Evolutionary conservation across 64 coral and sea anemone genomes (phyloP), one percentile per base, ranked within the genome.

Genomic region (Pocillopora verrucosa): DNA sequence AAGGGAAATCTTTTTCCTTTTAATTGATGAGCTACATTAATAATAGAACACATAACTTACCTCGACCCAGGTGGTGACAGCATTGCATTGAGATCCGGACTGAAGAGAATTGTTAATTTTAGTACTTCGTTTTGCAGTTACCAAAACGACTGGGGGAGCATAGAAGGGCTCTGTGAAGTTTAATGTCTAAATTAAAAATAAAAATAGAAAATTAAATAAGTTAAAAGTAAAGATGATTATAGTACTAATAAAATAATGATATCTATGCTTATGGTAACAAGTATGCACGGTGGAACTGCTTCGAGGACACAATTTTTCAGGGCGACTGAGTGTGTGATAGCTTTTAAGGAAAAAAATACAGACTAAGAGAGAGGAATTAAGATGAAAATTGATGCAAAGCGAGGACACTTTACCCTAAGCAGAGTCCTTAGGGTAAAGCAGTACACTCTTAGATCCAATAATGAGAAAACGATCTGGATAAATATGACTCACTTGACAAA

Each of bases 31-130:
- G 22, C 20, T 3, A 58, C n/a, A 19, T 4, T 6, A 51, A 76
- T 9, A 5, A 58, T 58, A 1, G 45, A 14, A 75, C 26, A 37
- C 9, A 60, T 36, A 6, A 4, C 56, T n/a, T 68, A 86, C 89
- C 89, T 86, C 89, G 11, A 86, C 76, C 89, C 89, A 86, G 4
- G 60, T 22, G 56, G 11, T 86, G n/a, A 91, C 51, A 11, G 89
- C 89, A 20, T 86, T 86, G 67, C 89, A 91, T 3, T 60, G 35
- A 16, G 79, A 60, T 19, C 72, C 61, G 13, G 76, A 80, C 11
- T 59, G 81, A 37, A 57, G 74, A 34, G 69, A 74, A 60, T 91
- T 37, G 36, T 62, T 85, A 16, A 73, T 85, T 13, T 78, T 74
- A 22, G 37, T 65, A 64, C 38, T 91, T 0, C 7, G 20, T 20